phyloP scores from a whole-genome alignment of 1,140 invertebrate species.

The Lithobius niger region DNA sequence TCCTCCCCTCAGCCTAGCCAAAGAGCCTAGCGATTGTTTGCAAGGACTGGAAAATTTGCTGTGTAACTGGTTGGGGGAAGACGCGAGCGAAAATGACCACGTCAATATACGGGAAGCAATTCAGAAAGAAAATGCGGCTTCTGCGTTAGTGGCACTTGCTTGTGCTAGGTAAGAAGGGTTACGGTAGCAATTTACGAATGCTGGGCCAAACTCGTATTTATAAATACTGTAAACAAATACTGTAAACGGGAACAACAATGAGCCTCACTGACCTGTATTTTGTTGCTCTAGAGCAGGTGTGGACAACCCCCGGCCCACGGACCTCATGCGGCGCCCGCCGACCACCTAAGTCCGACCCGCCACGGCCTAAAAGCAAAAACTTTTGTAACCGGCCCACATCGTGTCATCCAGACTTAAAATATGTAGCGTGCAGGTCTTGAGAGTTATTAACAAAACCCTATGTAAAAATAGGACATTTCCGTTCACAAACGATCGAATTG shows the following conservation, averaged over 20 bases:
- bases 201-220: not conserved
- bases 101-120: slow-evolving; percentile 1
- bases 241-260: not conserved
- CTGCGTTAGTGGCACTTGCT: slow-evolving; percentile 29
- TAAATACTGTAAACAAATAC: not conserved
- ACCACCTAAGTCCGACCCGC: no score
- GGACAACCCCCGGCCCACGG: no score
- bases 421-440: no score
- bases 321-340: no score
- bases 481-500: no score
- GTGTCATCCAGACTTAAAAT: no score
- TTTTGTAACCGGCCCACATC: no score
- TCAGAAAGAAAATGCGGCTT: slow-evolving; percentile 26
- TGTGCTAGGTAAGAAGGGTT: slow-evolving; percentile 30
- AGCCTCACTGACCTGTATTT: not conserved
- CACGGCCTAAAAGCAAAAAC: no score
- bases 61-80: slow-evolving; percentile 28
- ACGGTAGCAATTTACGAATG: not conserved
- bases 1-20: slow-evolving; percentile 28
- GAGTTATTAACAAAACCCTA: no score
- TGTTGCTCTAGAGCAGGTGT: no score
- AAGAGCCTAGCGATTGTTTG: slow-evolving; percentile 31
- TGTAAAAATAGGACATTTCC: no score
- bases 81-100: slow-evolving; percentile 10
- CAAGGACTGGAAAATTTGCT: slow-evolving; percentile 29